Evolutionary conservation across 92 coral and sea anemone genomes (phyloP).

Genomic region (Umimayanthus kanabou): DNA sequence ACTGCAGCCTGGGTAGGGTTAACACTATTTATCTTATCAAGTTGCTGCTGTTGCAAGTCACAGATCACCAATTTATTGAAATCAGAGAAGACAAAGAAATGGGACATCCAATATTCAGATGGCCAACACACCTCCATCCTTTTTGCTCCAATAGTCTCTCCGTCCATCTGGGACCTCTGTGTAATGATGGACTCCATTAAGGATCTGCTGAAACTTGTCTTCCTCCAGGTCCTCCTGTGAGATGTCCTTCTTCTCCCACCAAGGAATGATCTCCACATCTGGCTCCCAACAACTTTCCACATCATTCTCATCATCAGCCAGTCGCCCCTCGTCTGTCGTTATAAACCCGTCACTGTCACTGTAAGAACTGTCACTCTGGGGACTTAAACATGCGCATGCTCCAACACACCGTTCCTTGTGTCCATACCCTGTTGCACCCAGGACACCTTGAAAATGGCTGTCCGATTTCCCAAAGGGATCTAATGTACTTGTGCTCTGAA

Average conservation of each 20-base stretch:
- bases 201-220: conserved; percentile 81
- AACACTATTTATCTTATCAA: too few relatives aligned
- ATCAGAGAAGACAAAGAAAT: not conserved
- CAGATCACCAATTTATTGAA: too few relatives aligned
- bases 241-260: conserved; percentile 70
- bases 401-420: not conserved
- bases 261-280: conserved; percentile 65
- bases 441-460: conserved; percentile 21
- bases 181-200: conserved; percentile 77
- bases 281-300: conserved; percentile 92
- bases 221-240: conserved; percentile 69
- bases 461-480: conserved; percentile 39
- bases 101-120: not conserved
- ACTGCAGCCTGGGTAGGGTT: too few relatives aligned
- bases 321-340: conserved; percentile 95
- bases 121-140: conserved; percentile 36
- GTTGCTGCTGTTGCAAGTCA: too few relatives aligned
- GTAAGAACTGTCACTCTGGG: conserved; percentile 60
- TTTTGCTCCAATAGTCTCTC: conserved; percentile 40
- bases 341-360: conserved; percentile 89
- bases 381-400: conserved; percentile 27
- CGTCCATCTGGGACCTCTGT: conserved; percentile 52
- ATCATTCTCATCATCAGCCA: conserved; percentile 94
- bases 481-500: conserved; percentile 20
- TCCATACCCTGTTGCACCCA: conserved; percentile 21